A percentile compares a stretch with the other conserved stretches of the same genome.
phyloP scores from a whole-genome alignment of 2,113 vertebrate genomes.

The Astur gentilis region DNA sequence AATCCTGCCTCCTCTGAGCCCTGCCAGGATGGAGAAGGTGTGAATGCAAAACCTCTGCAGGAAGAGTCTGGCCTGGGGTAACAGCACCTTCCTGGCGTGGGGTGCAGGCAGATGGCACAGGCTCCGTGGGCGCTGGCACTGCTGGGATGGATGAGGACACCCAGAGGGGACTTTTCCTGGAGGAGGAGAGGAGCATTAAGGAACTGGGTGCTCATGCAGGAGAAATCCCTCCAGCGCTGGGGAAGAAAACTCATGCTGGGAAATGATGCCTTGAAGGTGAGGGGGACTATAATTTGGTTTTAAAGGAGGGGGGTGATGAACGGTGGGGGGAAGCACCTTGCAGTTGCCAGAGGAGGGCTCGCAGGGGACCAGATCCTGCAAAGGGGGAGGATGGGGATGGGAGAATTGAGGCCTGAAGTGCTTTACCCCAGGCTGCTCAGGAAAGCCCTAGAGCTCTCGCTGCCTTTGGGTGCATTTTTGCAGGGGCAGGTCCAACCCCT shows the following conservation, averaged over 20 bases:
- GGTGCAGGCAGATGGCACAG: not conserved
- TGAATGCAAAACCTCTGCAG: not conserved
- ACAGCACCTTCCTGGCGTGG: not conserved
- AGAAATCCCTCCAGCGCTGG: not conserved
- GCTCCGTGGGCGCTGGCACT: not conserved
- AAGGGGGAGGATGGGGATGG: not conserved
- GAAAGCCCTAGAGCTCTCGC: fast-evolving
- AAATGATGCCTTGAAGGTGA: not conserved
- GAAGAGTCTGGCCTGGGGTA: not conserved
- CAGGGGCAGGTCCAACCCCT: not conserved
- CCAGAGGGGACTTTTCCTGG: not conserved
- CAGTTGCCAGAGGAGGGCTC: not conserved
- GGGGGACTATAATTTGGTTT: not conserved
- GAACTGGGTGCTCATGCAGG: not conserved
- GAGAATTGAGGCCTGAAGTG: not conserved
- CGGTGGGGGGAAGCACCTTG: not conserved
- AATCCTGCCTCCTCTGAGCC: not conserved
- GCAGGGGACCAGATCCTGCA: not conserved
- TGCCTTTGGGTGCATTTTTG: not conserved
- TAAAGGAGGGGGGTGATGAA: not conserved
- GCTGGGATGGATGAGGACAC: not conserved
- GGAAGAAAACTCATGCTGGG: not conserved
- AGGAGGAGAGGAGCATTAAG: not conserved
- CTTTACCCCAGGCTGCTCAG: not conserved
- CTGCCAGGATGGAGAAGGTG: not conserved